Evolutionary conservation across 2,113 vertebrate species (phyloP).

Genomic region (Phylloscopus trochilus): DNA sequence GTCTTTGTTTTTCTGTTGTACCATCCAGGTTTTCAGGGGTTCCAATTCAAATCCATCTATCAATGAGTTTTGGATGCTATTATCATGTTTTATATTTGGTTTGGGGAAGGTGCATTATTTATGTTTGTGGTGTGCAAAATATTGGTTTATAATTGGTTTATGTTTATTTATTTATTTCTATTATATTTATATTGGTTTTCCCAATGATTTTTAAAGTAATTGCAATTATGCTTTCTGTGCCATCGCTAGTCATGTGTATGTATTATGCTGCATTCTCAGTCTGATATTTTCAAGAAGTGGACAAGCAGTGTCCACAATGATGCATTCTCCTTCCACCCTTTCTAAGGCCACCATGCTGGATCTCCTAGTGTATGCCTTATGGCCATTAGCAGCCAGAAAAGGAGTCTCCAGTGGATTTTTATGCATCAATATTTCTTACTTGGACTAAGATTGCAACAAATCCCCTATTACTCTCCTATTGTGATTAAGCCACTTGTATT

Average conservation of each 20-base stretch:
- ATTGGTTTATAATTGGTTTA: not conserved
- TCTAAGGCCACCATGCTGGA: not conserved
- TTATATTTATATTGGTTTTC: not conserved
- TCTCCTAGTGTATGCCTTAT: not conserved
- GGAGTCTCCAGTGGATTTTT: not conserved
- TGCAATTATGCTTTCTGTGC: not conserved
- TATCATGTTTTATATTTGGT: not conserved
- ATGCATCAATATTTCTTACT: not conserved
- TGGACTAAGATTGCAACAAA: not conserved
- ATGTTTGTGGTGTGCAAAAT: not conserved
- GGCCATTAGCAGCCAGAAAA: not conserved
- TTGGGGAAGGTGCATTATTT: not conserved
- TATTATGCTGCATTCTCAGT: not conserved
- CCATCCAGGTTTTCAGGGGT: not conserved
- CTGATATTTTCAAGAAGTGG: not conserved
- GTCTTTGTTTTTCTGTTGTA: not conserved
- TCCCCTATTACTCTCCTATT: not conserved
- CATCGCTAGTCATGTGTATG: not conserved
- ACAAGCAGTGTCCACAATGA: not conserved
- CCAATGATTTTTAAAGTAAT: not conserved
- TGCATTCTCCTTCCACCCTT: not conserved
- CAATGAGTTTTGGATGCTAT: not conserved
- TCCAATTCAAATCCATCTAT: not conserved
- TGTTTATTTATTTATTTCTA: not conserved
- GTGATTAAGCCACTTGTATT: not conserved